Base-by-base conservation (phyloP, 2,797 vertebrate species). In the Eleutherodactylus coqui region DNA sequence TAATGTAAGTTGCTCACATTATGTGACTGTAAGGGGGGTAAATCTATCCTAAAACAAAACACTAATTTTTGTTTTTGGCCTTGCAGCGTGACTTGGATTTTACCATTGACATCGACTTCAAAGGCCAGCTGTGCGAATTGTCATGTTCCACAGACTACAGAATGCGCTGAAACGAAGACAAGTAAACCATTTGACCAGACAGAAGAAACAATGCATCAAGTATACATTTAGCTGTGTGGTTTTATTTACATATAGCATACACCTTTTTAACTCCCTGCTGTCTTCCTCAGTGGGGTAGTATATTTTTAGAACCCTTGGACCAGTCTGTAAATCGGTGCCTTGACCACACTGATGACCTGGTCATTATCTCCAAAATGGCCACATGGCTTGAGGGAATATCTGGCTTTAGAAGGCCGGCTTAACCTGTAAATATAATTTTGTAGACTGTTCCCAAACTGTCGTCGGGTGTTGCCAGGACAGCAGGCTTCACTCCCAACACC, bases 121-220 rank as follows among this genome's bases (percentile, higher is more conserved):
- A 97, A 92, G 97, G 97, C 86, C 96, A 97, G 91, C 94, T 98
- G 88, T 98, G 97, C 0, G 97, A 98, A 92, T 91, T 98, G 89
- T 97, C 96, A 0, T 97, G 97, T 94, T 97, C 97, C 34, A 96
- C 96, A 0, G 97, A 98, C 92, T 98, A 98, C 94, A 92, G 96
- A 91, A 98, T 98, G 97, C 97, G 97, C 88, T 98, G 91, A 91
- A 85, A n/a, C 0, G 1, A 38, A 24, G 51, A 60, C 7, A 0
- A 4, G 24, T 13, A 75, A 47, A 73, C 70, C 70, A 73, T 45
- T 45, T 43, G 70, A 21, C 77, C 47, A 11, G 17, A 69, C 76
- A 75, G 76, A 87, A 38, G 27, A 69, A 79, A 83, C 55, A 41
- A 80, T 70, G 60, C 76, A 84, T 84, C 69, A 85, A 81, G n/a